Evolutionary conservation across 2,888 invertebrate genomes (phyloP), one percentile per base, ranked within the genome.

Genomic region (Euplagia quadripunctaria): DNA sequence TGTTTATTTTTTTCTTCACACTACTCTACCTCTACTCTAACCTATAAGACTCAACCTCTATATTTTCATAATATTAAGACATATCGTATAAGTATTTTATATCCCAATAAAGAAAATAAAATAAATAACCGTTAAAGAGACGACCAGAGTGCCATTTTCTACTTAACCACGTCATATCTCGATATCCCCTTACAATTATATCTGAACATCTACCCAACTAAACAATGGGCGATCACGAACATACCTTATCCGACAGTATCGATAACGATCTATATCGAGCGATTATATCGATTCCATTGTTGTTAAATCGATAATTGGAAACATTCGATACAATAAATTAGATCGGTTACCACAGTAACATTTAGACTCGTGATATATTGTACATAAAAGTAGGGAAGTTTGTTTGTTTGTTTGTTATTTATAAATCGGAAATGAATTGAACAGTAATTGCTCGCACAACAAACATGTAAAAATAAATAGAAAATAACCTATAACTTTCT

Each of bases 261-360:
- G 84, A 85, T 84, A 79, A 73, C 74, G 41, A 84, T 85, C 84
- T 72, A 83, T 83, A 83, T 85, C 85, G 78, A 79, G 70, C 76
- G 83, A 85, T 85, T 82, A 82, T 83, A 85, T 83, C 84, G 79
- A 85, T 79, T 73, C 80, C 84, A 85, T 85, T 84, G 84, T 84
- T 82, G 78, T 77, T 79, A 80, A 76, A 84, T 85, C 84, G 83
- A 79, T 84, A 83, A 84, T 84, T 85, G 85, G 83, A 83, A 83
- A 85, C 80, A 85, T 83, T 85, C 83, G 82, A 77, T 80, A 80
- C 77, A 79, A 83, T 84, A 85, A 83, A 84, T 83, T 82, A 83
- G 79, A 82, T 77, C 76, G 74, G 80, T 80, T 79, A 78, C 75
- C 78, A 77, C 83, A 71, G 75, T 77, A 76, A 75, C 75, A 72